Percentiles rank a stretch among this genome's conserved stretches.
Evolutionary conservation across 2,888 invertebrate genomes (phyloP).

Genomic region (Clitarchus hookeri): DNA sequence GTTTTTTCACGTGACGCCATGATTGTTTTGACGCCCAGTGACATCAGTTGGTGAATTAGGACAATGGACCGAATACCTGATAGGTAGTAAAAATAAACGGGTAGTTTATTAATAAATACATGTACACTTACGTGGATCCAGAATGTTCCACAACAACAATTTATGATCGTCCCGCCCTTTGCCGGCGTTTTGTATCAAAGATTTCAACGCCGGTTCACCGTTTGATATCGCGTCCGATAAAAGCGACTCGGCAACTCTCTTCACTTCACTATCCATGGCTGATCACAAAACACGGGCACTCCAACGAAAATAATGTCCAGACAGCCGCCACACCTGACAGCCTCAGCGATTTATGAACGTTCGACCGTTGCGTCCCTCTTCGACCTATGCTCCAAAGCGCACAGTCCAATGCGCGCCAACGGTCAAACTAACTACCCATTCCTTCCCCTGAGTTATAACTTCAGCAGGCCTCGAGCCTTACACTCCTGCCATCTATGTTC

Average conservation of each 20-base stretch:
- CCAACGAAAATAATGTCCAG: neutral
- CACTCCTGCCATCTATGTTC: neutral
- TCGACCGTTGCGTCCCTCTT: neutral
- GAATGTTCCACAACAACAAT: slow-evolving; percentile 58
- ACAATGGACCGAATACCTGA: no score
- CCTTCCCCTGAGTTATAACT: neutral
- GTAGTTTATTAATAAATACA: neutral
- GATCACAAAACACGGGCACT: neutral
- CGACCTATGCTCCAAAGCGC: neutral
- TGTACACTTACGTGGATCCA: slow-evolving; percentile 58
- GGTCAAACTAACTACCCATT: neutral
- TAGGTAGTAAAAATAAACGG: no score
- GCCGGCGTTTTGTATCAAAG: neutral
- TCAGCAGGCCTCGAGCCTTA: neutral
- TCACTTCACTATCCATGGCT: slow-evolving; percentile 10
- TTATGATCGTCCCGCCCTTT: slow-evolving; percentile 44
- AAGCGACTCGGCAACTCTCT: neutral
- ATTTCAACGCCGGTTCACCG: neutral
- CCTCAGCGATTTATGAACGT: neutral
- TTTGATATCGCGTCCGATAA: neutral
- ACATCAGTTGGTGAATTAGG: no score
- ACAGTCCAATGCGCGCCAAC: neutral
- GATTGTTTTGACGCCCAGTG: no score
- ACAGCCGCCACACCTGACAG: neutral
- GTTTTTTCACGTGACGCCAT: no score